Base-by-base conservation (phyloP, 2,113 vertebrate species). In the Pseudopodoces humilis region DNA sequence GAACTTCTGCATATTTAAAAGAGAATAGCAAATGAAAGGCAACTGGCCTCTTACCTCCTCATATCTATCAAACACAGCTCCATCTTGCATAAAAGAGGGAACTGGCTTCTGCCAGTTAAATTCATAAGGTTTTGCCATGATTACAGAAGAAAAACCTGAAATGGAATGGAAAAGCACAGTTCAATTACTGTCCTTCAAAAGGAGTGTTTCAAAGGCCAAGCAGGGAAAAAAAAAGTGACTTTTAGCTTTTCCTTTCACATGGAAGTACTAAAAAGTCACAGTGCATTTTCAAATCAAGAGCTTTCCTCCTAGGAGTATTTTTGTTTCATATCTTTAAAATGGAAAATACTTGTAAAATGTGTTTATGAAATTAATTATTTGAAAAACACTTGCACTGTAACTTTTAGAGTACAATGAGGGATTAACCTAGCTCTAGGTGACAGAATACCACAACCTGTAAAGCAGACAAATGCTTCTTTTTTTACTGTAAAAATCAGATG, bases 71-170 rank as follows among this genome's bases (percentile, higher is more conserved):
- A 99, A 99, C 90, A 98, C 97, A 70, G 98, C 98, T 83, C 99
- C 99, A 83, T 99, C 99, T 97, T 99, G 99, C 98, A 99, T 97
- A 97, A 99, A 99, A 83, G 98, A 98, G 41, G 99, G 99, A 93
- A 99, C 98, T 92, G 98, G 97, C 97, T 99, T 99, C 98, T 99
- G 99, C 99, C 99, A 99, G 98, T 99, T 99, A 97, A 99, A 99
- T 97, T 99, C 98, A 37, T 99, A 99, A 64, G 99, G 99, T 97
- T 99, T 99, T 52, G 99, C 99, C 99, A 99, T 99, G 98, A 97
- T 98, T 98, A 97, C 67, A 97, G 97, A 55, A 93, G 90, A 97
- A 94, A 95, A 90, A 98, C 95, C 99, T 99, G 97, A 94, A 97
- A 98, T 31, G 47, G 33, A 97, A 84, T 31, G 43, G 79, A 83